A percentile compares a stretch with the other conserved stretches of the same genome.
phyloP scores from a whole-genome alignment of 2,113 vertebrate genomes.

The Alaudala cheleensis region DNA sequence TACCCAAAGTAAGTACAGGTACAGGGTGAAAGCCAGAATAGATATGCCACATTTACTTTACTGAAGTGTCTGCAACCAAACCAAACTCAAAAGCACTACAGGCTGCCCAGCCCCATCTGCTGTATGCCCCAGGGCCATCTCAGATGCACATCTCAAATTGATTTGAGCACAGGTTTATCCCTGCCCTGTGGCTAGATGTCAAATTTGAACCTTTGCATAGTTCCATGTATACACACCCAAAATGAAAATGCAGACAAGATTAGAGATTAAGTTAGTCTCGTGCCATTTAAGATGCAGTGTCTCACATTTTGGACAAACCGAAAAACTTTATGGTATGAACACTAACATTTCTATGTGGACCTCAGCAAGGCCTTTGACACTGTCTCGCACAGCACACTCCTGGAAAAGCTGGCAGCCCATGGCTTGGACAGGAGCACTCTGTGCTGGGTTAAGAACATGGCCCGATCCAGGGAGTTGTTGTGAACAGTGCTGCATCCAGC shows the following conservation, averaged over 20 bases:
- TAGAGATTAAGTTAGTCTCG: background rate
- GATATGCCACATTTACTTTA: background rate
- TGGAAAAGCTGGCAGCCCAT: background rate
- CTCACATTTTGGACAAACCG: background rate
- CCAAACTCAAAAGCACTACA: background rate
- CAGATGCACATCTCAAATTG: background rate
- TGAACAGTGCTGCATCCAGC: background rate
- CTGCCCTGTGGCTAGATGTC: background rate
- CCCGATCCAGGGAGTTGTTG: background rate
- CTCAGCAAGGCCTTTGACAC: background rate
- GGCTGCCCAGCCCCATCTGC: background rate
- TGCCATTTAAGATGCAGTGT: background rate
- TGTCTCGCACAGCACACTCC: background rate
- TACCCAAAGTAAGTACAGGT: background rate
- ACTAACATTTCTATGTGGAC: background rate
- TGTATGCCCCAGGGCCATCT: background rate
- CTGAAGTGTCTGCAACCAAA: background rate
- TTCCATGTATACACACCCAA: background rate
- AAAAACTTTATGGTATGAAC: background rate
- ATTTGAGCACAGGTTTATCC: background rate
- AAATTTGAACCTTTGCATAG: background rate
- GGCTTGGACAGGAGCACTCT: background rate
- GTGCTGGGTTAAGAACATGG: background rate
- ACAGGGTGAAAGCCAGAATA: background rate
- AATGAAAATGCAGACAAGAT: background rate